Evolutionary conservation across 2,888 invertebrate species (phyloP).

Genomic region (Patella caerulea): DNA sequence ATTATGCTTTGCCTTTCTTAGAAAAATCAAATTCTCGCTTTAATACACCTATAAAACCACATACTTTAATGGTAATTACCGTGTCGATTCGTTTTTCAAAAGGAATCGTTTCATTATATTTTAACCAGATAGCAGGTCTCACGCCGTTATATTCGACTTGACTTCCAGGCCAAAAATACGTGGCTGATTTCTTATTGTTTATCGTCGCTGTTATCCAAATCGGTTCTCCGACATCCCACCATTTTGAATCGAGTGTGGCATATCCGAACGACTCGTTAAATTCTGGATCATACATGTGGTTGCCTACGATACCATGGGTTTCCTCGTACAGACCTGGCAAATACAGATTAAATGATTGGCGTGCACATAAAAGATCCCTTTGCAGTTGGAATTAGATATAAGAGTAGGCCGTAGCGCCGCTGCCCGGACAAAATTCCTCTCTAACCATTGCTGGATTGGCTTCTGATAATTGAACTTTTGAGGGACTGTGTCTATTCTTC

Average conservation of each 20-base stretch:
- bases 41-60: no score
- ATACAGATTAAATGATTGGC: neutral
- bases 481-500: no score
- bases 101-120: slow-evolving; percentile 72
- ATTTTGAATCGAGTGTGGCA: slow-evolving; percentile 42
- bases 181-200: slow-evolving; percentile 74
- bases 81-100: slow-evolving; percentile 76
- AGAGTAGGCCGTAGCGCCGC: no score
- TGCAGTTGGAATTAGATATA: no score
- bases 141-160: slow-evolving; percentile 73
- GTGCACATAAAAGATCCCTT: no score
- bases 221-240: slow-evolving; percentile 64
- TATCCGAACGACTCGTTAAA: slow-evolving; percentile 52
- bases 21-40: no score
- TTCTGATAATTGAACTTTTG: no score
- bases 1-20: no score
- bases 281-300: slow-evolving; percentile 75
- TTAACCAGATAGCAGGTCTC: slow-evolving; percentile 65
- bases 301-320: slow-evolving; percentile 80
- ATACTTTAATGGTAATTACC: slow-evolving; percentile 54
- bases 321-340: slow-evolving; percentile 78
- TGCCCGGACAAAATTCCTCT: no score
- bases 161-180: slow-evolving; percentile 79
- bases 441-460: no score
- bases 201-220: slow-evolving; percentile 72